Evolutionary conservation across 2,888 invertebrate species (phyloP), one percentile per base, ranked within the genome.

Genomic region (Melanargia galathea): DNA sequence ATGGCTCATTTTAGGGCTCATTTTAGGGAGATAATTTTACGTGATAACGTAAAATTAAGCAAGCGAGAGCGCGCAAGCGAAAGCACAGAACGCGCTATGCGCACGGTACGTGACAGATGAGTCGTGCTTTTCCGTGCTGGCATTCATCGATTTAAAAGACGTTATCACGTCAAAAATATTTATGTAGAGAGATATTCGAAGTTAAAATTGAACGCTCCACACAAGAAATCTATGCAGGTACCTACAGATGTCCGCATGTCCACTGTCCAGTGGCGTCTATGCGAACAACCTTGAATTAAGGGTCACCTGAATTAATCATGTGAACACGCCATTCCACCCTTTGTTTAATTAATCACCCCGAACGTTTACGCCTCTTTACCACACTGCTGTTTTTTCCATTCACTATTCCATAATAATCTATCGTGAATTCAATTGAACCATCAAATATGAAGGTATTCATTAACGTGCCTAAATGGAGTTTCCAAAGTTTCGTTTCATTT

Each of bases 251-350:
- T 57, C 64, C 52, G 45, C 49, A 51, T 66, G 30, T 63, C 51
- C 61, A 64, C 43, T 66, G 30, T 63, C 51, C 61, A 64, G 48
- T 18, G 38, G 62, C 61, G 20, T 60, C 54, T 63, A 65, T 51
- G 63, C 51, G 61, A 49, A 52, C 62, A 71, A 71, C 80, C 81
- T 80, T 81, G 72, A 69, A 62, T 67, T 62, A 73, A 71, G 70
- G 70, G 72, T 67, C 70, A 65, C 68, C 65, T 77, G 75, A 76
- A 82, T 84, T 80, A 82, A 80, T 81, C 79, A 80, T 79, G 74
- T 70, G 74, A 73, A 73, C 74, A 71, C 73, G 65, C 66, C 63
- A 69, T 59, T 57, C 68, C 65, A 68, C 66, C 70, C 63, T 65
- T 68, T 66, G 71, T 70, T 73, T 70, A 75, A 75, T 75, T 75